Evolutionary conservation across 2,888 invertebrate genomes (phyloP), one percentile per base, ranked within the genome.

Genomic region (Tribolium freemani): DNA sequence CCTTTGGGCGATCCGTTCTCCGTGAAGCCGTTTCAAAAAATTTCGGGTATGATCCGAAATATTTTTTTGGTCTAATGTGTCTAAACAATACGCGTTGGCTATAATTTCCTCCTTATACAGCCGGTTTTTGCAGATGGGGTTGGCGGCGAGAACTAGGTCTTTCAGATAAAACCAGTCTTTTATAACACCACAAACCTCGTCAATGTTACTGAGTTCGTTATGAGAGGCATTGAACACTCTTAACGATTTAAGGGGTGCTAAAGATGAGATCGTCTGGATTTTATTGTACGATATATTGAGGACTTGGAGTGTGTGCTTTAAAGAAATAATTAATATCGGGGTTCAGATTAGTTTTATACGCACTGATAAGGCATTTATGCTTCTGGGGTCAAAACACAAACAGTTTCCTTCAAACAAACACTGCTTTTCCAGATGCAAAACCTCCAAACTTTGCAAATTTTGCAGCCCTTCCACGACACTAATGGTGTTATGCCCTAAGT

Each of bases 381-480:
- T 90, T 78, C 91, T 87, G 5, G 92, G 92, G 82, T 93, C 93
- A 80, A 94, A 93, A 80, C 91, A 91, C 16, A 94, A 82, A 1
- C 88, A 87, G 80, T 90, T 91, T 9, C 90, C 87, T 56, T 85
- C 83, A 1, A 87, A 86, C 16, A 91, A 80, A 69, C 86, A 87
- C 83, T 94, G 94, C 77, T 90, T 90, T 82, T 93, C 93, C 69
- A 93, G 85, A 79, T 93, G 90, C 20, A 94, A 83, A 79, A 93
- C 93, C 79, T 90, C 89, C 72, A 94, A 86, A 80, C 88, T 88
- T 51, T 83, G 86, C 44, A 92, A 83, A 16, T 86, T 86, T 75
- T 92, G 90, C 71, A 94, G 86, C 73, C 93, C 92, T 84, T 94
- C 93, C 0, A 94, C 87, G 0, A 93, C 91, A 69, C 88, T 88